Evolutionary conservation across 1,140 invertebrate genomes (phyloP), one percentile per base, ranked within the genome.

Genomic region (Doryteuthis pealeii): DNA sequence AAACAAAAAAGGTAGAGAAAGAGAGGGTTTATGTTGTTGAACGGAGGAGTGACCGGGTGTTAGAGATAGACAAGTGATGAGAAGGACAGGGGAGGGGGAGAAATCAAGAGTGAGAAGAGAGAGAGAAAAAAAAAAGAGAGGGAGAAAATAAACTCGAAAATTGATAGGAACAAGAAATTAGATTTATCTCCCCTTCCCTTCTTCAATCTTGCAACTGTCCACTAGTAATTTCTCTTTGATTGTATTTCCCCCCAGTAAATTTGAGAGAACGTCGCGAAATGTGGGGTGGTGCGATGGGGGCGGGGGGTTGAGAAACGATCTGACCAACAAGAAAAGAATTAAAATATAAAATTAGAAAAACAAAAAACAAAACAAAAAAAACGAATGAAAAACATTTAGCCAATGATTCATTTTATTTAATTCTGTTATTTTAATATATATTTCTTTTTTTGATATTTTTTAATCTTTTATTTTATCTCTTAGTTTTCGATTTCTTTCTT

Each of bases 91-190:
- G 78, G 79, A 49, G 74, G 74, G 5, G 72, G 72, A 28, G 78
- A 71, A 26, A 76, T 3, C 10, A 76, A 32, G 77, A 74, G 15
- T 75, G 68, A 4, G 80, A 80, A 26, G 73, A 79, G 28, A 81
- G 82, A 12, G 78, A 80, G n/a, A 82, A 85, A 69, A 82, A 79
- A 32, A 77, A 78, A 28, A 80, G 73, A 22, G 70, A 73, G 31
- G 77, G 70, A 12, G 77, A 76, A 54, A 76, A 72, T 31, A 76
- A 77, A 33, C 74, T 75, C 12, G 70, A 35, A 1, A 30, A 12
- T 22, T 6, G 65, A 22, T 72, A 74, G 54, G 76, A 79, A 32
- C 76, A 65, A 77, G 22, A 75, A 40, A 40, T 40, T 40, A 40
- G 35, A 40, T 40, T 40, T 40, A 40, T 40, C 35, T 40, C 35